Percentiles rank a stretch among this genome's conserved stretches.
phyloP scores from a whole-genome alignment of 1,140 invertebrate species.

The Antheraea pernyi region DNA sequence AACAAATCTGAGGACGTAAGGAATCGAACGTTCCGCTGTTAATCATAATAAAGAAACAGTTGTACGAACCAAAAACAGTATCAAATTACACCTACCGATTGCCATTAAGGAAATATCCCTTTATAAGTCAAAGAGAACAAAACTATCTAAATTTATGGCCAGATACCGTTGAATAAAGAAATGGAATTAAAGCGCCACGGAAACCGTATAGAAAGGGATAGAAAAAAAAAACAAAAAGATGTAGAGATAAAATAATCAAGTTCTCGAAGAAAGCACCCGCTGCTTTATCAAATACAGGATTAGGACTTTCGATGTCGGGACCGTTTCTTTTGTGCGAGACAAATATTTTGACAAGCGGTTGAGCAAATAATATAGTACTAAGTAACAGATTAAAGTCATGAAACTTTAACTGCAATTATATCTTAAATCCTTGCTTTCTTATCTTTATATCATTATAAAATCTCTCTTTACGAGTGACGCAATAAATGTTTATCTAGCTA shows the following conservation, averaged over 20 bases:
- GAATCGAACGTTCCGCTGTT: conserved; percentile 2
- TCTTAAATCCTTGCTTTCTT: conserved; percentile 7
- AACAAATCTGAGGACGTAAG: conserved; percentile 1
- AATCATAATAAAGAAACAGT: conserved; percentile 59
- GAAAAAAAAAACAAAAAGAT: conserved; percentile 56
- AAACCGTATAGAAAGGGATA: conserved; percentile 38
- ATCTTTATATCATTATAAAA: neutral
- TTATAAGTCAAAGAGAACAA: conserved; percentile 75
- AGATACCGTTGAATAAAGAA: conserved; percentile 73
- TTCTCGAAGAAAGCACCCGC: conserved; percentile 70
- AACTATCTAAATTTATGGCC: conserved; percentile 70
- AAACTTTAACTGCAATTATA: neutral
- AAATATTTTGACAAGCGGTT: conserved; percentile 72
- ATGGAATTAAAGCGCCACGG: conserved; percentile 71
- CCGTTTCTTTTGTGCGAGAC: conserved; percentile 52
- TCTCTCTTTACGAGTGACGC: neutral
- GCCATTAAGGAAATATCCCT: conserved; percentile 73
- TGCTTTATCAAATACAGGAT: conserved; percentile 75
- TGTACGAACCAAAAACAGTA: conserved; percentile 47
- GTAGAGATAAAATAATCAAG: conserved; percentile 63
- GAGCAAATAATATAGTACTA: conserved; percentile 45
- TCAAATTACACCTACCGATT: conserved; percentile 75
- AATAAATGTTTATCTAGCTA: neutral
- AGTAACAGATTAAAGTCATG: conserved; percentile 30
- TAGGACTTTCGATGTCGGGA: conserved; percentile 56